Conservation (phyloP, 2,113 vertebrate species). For the Thryonomys swinderianus region DNA sequence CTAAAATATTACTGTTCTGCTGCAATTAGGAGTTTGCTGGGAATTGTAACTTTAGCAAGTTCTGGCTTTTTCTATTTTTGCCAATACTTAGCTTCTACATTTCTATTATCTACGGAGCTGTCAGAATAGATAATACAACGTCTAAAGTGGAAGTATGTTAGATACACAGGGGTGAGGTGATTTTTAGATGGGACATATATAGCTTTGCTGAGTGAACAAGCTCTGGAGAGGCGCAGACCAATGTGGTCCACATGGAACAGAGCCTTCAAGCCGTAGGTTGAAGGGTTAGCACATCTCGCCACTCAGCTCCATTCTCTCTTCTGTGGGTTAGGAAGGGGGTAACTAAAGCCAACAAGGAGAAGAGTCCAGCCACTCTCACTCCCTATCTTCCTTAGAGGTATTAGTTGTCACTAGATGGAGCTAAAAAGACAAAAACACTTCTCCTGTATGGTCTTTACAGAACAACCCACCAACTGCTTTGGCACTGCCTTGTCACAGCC, state of each 20-base stretch:
- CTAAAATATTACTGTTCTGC: conserved; percentile 37
- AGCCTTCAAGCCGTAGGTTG: neutral
- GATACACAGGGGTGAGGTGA: neutral
- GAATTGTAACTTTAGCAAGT: conserved; percentile 29
- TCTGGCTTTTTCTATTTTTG: neutral
- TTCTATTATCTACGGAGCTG: conserved; percentile 2
- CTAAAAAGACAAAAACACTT: neutral
- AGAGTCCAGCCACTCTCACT: neutral
- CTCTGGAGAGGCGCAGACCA: neutral
- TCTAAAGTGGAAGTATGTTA: neutral
- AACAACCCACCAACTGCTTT: neutral
- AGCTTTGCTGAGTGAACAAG: neutral
- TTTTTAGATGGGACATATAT: neutral
- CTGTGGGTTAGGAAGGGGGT: neutral
- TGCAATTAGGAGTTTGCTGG: neutral
- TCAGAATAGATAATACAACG: neutral
- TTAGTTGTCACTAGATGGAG: neutral
- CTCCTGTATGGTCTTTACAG: neutral
- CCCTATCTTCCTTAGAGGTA: neutral
- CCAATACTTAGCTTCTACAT: neutral
- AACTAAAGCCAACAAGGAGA: neutral
- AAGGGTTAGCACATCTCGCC: neutral
- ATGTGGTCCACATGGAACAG: neutral
- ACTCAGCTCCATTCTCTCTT: neutral
- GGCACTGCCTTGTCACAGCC: neutral